Percentiles rank a stretch among this genome's conserved stretches.
These are phyloP conservation scores for Diaprepes abbreviatus DNA, from an alignment of 2,888 invertebrate species.

Conservation along the genomic window DNA sequence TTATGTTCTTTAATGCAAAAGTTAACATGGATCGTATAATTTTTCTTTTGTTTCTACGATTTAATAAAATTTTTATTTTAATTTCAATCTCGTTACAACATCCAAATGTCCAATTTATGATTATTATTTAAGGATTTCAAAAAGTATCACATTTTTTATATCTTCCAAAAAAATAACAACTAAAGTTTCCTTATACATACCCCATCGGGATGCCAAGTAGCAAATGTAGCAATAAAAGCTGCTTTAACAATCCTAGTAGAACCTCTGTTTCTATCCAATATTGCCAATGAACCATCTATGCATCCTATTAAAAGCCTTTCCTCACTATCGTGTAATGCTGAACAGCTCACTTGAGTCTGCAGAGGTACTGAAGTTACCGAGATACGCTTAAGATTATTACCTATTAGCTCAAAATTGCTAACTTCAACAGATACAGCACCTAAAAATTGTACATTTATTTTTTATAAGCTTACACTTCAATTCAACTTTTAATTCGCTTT, in stretches of 20 bases:
- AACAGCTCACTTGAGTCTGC: conserved; percentile 78
- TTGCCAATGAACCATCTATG: conserved; percentile 85
- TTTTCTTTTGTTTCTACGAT: no score
- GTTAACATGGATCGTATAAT: no score
- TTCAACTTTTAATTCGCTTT: no score
- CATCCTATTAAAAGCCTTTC: conserved; percentile 82
- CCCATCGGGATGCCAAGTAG: conserved; percentile 81
- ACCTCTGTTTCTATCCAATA: conserved; percentile 82
- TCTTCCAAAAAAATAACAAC: no score
- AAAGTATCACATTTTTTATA: no score
- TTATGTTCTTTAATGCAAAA: no score
- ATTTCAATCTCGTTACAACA: no score
- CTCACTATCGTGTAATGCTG: conserved; percentile 80
- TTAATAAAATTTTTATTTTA: no score
- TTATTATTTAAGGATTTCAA: no score
- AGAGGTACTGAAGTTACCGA: conserved; percentile 78
- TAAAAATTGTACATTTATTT: conserved; percentile 47
- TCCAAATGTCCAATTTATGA: no score
- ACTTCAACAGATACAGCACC: conserved; percentile 80
- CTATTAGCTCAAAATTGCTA: conserved; percentile 74
- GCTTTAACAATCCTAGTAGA: conserved; percentile 83
- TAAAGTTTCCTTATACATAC: conserved; percentile 59
- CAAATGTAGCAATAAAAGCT: conserved; percentile 82
- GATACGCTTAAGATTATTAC: conserved; percentile 74
- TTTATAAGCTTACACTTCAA: neutral